phyloP scores from a whole-genome alignment of 2,797 vertebrate genomes.

The Enteromius afrohamiltoni region DNA sequence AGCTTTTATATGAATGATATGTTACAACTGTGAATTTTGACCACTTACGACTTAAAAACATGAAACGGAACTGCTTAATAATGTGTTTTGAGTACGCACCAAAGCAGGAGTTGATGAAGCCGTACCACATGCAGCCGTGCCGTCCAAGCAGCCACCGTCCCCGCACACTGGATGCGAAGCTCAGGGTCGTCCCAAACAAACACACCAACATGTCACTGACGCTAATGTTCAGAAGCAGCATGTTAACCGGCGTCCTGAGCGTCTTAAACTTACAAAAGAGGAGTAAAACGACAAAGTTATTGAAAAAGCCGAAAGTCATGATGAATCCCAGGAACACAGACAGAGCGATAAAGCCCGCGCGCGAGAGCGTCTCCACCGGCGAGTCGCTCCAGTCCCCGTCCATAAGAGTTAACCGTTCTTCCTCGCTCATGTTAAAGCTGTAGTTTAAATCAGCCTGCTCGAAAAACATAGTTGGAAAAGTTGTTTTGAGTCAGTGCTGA shows the following conservation, averaged over 20 bases:
- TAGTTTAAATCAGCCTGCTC: conserved; percentile 72
- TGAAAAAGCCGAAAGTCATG: conserved; percentile 87
- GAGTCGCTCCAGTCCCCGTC: conserved; percentile 63
- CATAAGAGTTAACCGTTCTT: conserved; percentile 59
- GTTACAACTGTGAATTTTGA: background rate
- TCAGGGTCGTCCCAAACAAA: conserved; percentile 87
- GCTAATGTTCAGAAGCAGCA: conserved; percentile 91
- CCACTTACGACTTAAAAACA: background rate
- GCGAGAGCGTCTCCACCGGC: conserved; percentile 72
- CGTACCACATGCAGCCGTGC: conserved; percentile 87
- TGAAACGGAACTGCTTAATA: background rate
- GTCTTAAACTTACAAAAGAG: conserved; percentile 91
- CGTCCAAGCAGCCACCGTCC: conserved; percentile 86
- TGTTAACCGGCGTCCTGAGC: conserved; percentile 88
- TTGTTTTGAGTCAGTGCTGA: background rate
- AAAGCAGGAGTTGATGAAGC: conserved; percentile 92
- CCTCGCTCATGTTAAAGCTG: conserved; percentile 75
- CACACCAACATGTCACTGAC: conserved; percentile 92
- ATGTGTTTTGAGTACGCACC: conserved; percentile 73
- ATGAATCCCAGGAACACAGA: conserved; percentile 89
- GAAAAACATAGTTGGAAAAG: conserved; percentile 64
- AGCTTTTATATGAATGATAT: background rate
- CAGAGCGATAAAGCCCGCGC: conserved; percentile 79
- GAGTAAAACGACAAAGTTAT: conserved; percentile 87
- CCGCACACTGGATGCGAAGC: conserved; percentile 85